Conservation (phyloP, 1,140 invertebrate genomes). For the Dinoponera quadriceps region DNA sequence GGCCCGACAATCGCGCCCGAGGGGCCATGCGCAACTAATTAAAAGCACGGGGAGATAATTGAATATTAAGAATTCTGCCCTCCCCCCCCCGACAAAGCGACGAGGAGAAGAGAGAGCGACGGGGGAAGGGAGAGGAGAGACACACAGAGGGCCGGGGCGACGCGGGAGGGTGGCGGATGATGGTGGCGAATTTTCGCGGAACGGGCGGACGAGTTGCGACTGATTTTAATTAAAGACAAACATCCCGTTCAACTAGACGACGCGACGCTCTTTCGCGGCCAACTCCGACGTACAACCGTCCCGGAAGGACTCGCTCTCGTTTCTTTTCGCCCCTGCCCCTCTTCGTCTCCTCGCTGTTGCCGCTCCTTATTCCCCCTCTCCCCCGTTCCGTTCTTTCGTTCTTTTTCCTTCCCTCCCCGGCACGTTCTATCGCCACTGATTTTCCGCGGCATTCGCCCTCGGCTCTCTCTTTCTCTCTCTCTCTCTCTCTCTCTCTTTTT, state of each 20-base stretch:
- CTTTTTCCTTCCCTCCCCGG: slow-evolving; percentile 35
- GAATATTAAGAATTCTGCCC: slow-evolving; percentile 83
- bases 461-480: no score
- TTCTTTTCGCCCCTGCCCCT: slow-evolving; percentile 34
- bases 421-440: slow-evolving; percentile 38
- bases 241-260: slow-evolving; percentile 76
- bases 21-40: slow-evolving; percentile 74
- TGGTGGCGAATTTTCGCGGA: slow-evolving; percentile 50
- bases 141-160: background rate
- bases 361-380: slow-evolving; percentile 15
- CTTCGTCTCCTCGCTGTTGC: slow-evolving; percentile 39
- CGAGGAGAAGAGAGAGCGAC: slow-evolving; percentile 51
- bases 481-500: no score
- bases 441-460: slow-evolving; percentile 60
- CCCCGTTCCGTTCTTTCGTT: slow-evolving; percentile 52
- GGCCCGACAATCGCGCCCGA: slow-evolving; percentile 36
- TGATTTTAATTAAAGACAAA: slow-evolving; percentile 85
- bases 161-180: background rate
- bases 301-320: slow-evolving; percentile 42
- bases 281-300: slow-evolving; percentile 74
- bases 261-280: slow-evolving; percentile 70
- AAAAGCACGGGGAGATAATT: slow-evolving; percentile 82
- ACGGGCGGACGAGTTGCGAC: slow-evolving; percentile 71
- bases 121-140: background rate
- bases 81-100: slow-evolving; percentile 70